Evolutionary conservation across 2,888 invertebrate species (phyloP).

Genomic region (Drosophila tripunctata): DNA sequence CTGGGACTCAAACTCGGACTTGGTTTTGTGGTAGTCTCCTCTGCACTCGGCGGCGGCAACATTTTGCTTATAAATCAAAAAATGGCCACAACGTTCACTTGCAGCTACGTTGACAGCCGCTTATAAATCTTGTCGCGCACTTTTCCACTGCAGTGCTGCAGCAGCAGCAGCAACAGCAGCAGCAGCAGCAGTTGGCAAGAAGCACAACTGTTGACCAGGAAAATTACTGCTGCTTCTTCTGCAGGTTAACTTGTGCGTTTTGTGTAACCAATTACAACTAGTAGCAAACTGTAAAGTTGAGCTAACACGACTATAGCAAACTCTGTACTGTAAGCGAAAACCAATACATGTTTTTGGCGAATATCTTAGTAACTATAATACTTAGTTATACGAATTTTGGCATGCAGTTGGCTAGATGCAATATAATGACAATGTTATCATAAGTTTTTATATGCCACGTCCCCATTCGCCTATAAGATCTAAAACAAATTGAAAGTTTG

Average conservation of each 20-base stretch:
- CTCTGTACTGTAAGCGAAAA: not conserved
- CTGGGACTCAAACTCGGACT: not conserved
- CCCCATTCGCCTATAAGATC: too few relatives aligned
- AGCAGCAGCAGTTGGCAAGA: not conserved
- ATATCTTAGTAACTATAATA: not conserved
- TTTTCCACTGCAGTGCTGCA: conserved; percentile 32
- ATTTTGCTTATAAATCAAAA: conserved; percentile 82
- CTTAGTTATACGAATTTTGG: too few relatives aligned
- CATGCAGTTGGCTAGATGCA: too few relatives aligned
- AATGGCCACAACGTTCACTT: conserved; percentile 66
- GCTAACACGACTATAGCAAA: not conserved
- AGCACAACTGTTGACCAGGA: conserved; percentile 10
- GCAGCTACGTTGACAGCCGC: conserved; percentile 77
- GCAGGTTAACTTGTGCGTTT: conserved; percentile 67
- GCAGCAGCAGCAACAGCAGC: not conserved
- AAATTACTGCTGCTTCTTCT: conserved; percentile 4
- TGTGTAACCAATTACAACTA: conserved; percentile 76
- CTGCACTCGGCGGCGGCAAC: conserved; percentile 57
- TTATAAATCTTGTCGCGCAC: conserved; percentile 81
- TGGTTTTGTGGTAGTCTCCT: not conserved
- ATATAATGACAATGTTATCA: too few relatives aligned
- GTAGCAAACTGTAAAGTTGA: conserved; percentile 14
- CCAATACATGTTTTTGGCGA: not conserved
- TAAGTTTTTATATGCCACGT: too few relatives aligned
- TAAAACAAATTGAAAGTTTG: too few relatives aligned